Evolutionary conservation across 2,888 invertebrate genomes (phyloP), one percentile per base, ranked within the genome.

Genomic region (Taenaris catops): DNA sequence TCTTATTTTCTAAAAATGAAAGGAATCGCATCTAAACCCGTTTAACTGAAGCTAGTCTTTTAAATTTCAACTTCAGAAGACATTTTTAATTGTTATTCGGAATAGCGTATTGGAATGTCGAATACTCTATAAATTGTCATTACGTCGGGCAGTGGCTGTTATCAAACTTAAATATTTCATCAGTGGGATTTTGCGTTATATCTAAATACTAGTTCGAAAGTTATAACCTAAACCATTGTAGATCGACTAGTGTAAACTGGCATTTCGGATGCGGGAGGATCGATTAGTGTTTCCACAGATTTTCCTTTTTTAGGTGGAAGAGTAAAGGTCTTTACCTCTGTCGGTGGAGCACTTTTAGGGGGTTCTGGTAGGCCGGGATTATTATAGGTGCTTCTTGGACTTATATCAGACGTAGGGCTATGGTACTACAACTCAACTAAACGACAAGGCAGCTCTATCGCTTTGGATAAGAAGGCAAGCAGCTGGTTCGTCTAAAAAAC

Each of bases 391-490:
- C 56, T 78, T 34, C 80, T 72, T 2, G 84, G 81, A 56, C 80
- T 83, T 7, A 59, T 62, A 27, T 81, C 87, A 21, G 86, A 74
- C 34, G 67, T 76, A 1, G 87, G 87, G 44, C 87, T 87, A 46
- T 29, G 45, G 35, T 16, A 25, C 41, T 6, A 49, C 58, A 23
- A 47, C 65, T 1, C 68, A 68, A 0, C 40, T 69, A 1, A 51
- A 48, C n/a, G 78, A 80, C 8, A 83, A 90, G 46, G 76, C 88
- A 9, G 88, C 88, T 1, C 66, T 89, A 31, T 63, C 89, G 0
- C 76, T 89, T 57, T 91, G 90, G 91, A 49, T 90, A 44, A 87
- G 84, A 46, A 81, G 89, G 7, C 87, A 89, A 33, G 84, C 80
- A 1, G 44, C 58, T 12, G 87, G 41, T 52, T 74, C 54, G 21